A percentile compares a stretch with the other conserved stretches of the same genome.
Conservation (phyloP, 1,140 invertebrate genomes). For the Drosophila sucinea region DNA sequence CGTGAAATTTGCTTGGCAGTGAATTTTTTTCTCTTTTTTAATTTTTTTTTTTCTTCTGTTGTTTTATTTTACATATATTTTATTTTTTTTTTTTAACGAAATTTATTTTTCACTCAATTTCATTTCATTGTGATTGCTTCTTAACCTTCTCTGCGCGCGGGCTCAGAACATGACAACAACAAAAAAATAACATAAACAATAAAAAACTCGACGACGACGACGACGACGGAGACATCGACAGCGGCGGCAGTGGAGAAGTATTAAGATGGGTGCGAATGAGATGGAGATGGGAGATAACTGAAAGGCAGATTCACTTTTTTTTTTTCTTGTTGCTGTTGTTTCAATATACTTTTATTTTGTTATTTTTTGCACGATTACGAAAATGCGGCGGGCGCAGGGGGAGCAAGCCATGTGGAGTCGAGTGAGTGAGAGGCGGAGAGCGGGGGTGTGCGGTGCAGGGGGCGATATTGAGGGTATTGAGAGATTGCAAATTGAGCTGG, state of each 20-base stretch:
- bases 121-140: slow-evolving; percentile 65
- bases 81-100: slow-evolving; percentile 61
- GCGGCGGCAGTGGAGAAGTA: slow-evolving; percentile 24
- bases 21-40: slow-evolving; percentile 58
- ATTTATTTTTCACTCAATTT: slow-evolving; percentile 80
- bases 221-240: slow-evolving; percentile 32
- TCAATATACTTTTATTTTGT: slow-evolving; percentile 15
- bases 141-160: slow-evolving; percentile 58
- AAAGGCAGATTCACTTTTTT: slow-evolving; percentile 75
- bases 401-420: slow-evolving; percentile 27
- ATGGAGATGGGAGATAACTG: slow-evolving; percentile 52
- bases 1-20: slow-evolving; percentile 76
- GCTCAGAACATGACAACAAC: slow-evolving; percentile 57
- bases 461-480: slow-evolving; percentile 1
- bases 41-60: slow-evolving; percentile 36
- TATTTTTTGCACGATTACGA: slow-evolving; percentile 69
- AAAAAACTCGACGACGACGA: slow-evolving; percentile 55
- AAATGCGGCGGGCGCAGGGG: slow-evolving; percentile 37
- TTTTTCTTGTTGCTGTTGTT: slow-evolving; percentile 26
- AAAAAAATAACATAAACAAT: slow-evolving; percentile 79
- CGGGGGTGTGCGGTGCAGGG: too few relatives aligned
- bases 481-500: slow-evolving; percentile 64
- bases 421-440: background rate
- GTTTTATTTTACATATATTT: slow-evolving; percentile 30
- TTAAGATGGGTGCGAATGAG: slow-evolving; percentile 61